Evolutionary conservation across 2,113 vertebrate species (phyloP), one percentile per base, ranked within the genome.

Genomic region (Ictalurus punctatus): DNA sequence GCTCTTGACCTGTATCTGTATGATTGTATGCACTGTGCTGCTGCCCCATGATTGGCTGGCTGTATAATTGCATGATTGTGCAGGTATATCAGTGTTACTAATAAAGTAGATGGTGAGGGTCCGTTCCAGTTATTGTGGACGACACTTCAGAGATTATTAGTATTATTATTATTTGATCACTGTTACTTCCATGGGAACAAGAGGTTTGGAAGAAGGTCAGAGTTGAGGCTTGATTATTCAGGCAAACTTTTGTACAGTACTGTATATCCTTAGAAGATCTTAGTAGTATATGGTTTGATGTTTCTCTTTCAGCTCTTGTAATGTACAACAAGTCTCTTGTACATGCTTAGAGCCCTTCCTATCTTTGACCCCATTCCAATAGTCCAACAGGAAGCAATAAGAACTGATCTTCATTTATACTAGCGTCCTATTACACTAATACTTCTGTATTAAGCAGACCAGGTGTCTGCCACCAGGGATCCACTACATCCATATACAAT

Each of bases 391-490:
- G 27, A 40, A 14, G 23, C 25, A 63, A 83, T 83, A 63, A 40
- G 14, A 83, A 83, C 58, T 40, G 23, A 63, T 63, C 34, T 44
- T 34, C 63, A 63, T 40, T 80, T 65, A n/a, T 30, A 67, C 10
- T 14, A 82, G 63, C 40, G 58, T 71, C n/a, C 52, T 87, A 82
- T 59, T 82, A 58, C 19, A 87, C 58, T 54, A 44, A 52, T 80
- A 37, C 54, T 21, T 83, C 52, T 74, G 59, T 48, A 85, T 69
- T 63, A 61, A 84, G 1, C 54, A 76, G 37, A 74, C 67, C 81
- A 88, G 69, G 13, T 76, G 81, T 84, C 37, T 59, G 56, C 23
- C 87, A 84, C 81, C 87, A 84, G 58, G 56, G 71, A 84, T 65
- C 61, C 44, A 27, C 40, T 40, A 59, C 58, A 17, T 88, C 82